phyloP scores from a whole-genome alignment of 2,888 invertebrate genomes.

The Drosophila putrida region DNA sequence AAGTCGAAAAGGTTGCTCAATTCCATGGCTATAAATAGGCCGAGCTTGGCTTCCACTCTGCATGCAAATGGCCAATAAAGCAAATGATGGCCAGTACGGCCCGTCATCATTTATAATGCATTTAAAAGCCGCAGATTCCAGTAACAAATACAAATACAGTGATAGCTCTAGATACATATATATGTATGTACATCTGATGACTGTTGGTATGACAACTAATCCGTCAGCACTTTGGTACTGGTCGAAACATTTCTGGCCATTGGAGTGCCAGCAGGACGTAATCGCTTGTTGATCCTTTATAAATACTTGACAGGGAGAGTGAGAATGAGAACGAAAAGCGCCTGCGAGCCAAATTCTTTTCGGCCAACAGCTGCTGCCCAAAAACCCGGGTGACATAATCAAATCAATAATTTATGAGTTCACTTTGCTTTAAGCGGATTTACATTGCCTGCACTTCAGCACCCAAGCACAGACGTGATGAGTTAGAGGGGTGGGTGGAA shows the following conservation, averaged over 20 bases:
- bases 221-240: constrained; percentile 53
- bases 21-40: constrained; percentile 53
- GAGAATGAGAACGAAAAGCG: constrained; percentile 16
- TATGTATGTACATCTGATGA: constrained; percentile 22
- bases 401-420: constrained; percentile 80
- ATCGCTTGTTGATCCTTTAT: constrained; percentile 81
- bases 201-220: constrained; percentile 59
- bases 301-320: constrained; percentile 55
- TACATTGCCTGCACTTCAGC: constrained; percentile 73
- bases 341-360: constrained; percentile 43
- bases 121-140: constrained; percentile 50
- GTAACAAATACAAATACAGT: constrained; percentile 13
- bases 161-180: constrained; percentile 10
- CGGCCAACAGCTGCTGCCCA: constrained; percentile 45
- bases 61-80: constrained; percentile 63
- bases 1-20: constrained; percentile 15
- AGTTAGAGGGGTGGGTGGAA: constrained; percentile 6
- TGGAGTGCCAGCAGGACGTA: constrained; percentile 69
- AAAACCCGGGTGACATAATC: constrained; percentile 72
- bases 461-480: background rate
- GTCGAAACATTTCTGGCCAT: constrained; percentile 14
- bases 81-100: constrained; percentile 34
- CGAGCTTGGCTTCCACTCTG: constrained; percentile 27
- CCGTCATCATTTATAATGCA: constrained; percentile 69
- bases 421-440: constrained; percentile 78